phyloP scores from a whole-genome alignment of 2,888 invertebrate genomes.

The Augochlorella aurata region DNA sequence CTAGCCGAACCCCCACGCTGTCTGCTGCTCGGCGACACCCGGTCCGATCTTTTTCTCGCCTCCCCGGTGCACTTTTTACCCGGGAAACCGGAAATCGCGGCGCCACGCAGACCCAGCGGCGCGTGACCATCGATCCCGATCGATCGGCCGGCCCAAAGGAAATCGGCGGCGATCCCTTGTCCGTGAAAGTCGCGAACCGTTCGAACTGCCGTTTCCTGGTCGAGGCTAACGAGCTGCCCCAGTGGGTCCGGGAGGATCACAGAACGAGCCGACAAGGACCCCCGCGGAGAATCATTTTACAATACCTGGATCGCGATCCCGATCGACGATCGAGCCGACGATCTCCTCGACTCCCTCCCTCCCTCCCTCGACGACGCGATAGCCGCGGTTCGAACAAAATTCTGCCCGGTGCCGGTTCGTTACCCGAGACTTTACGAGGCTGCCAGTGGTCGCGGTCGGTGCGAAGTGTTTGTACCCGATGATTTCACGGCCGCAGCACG shows the following conservation, averaged over 20 bases:
- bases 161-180: not conserved
- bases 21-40: not conserved
- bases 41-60: not conserved
- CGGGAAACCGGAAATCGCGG: conserved; percentile 8
- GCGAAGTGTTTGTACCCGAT: not conserved
- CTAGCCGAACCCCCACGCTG: not conserved
- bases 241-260: conserved; percentile 72
- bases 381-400: no score
- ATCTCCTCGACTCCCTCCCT: conserved; percentile 1
- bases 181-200: conserved; percentile 55
- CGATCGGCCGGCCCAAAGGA: conserved; percentile 1
- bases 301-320: conserved; percentile 64
- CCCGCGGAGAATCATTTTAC: conserved; percentile 78
- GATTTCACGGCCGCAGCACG: not conserved
- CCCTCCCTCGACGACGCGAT: conserved; percentile 37
- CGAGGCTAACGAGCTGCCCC: conserved; percentile 76
- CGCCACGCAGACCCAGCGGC: conserved; percentile 17
- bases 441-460: not conserved
- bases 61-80: not conserved
- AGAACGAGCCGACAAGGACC: conserved; percentile 73
- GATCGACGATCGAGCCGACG: conserved; percentile 45
- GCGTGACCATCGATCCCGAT: conserved; percentile 27
- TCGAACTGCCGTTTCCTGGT: conserved; percentile 71
- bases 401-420: not conserved
- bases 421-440: not conserved